Conservation (phyloP, 2,797 vertebrate genomes). For the Simalia tracyae region DNA sequence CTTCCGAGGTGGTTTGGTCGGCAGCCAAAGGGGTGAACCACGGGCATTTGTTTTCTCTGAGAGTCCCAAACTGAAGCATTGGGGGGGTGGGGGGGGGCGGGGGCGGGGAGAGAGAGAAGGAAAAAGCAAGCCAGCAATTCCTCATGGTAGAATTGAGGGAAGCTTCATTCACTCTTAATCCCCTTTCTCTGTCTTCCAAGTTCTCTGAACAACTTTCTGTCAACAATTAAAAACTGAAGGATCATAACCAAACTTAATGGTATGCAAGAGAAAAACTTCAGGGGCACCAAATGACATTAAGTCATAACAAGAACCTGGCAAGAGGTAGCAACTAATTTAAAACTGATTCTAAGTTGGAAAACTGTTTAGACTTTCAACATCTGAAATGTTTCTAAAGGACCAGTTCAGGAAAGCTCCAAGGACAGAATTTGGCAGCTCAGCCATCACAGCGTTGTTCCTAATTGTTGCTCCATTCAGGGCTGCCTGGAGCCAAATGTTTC, state of each 20-base stretch:
- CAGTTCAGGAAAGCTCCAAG: not conserved
- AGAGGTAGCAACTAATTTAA: not conserved
- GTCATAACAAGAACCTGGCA: not conserved
- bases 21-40: not conserved
- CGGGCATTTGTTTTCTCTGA: not conserved
- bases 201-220: not conserved
- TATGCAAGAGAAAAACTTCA: not conserved
- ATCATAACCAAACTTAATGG: not conserved
- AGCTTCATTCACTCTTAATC: not conserved
- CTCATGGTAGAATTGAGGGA: not conserved
- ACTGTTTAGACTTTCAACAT: not conserved
- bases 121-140: not conserved
- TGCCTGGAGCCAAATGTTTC: not conserved
- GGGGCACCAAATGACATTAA: not conserved
- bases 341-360: not conserved
- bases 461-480: not conserved
- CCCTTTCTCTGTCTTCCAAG: not conserved
- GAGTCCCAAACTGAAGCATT: not conserved
- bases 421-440: not conserved
- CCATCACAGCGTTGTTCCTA: not conserved
- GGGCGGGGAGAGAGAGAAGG: not conserved
- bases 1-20: not conserved
- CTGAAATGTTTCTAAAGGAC: not conserved
- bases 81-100: accelerated
- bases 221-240: not conserved